Percentiles rank a stretch among this genome's conserved stretches.
Evolutionary conservation across 2,888 invertebrate genomes (phyloP).

Genomic region (Perizoma flavofasciatum): DNA sequence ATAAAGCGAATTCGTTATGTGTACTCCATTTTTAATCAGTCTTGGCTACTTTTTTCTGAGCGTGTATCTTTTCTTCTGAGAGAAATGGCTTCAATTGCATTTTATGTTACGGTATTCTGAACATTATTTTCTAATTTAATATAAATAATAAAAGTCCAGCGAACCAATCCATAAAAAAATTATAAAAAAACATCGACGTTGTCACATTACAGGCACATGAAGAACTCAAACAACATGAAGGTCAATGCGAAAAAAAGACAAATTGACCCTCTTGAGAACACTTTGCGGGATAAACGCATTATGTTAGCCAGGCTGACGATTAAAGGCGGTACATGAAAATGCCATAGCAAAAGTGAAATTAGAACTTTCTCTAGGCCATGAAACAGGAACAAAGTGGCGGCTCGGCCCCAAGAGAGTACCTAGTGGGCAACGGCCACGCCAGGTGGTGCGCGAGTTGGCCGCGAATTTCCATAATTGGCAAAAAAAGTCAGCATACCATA

Average conservation of each 20-base stretch:
- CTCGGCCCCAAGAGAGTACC: slow-evolving; percentile 38
- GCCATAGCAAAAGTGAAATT: slow-evolving; percentile 58
- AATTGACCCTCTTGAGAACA: slow-evolving; percentile 15
- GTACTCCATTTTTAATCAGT: slow-evolving; percentile 31
- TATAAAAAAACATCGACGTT: too few relatives aligned
- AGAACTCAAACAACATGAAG: too few relatives aligned
- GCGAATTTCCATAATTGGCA: slow-evolving; percentile 72
- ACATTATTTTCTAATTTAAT: slow-evolving; percentile 27
- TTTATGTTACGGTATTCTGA: slow-evolving; percentile 24
- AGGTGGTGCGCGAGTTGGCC: slow-evolving; percentile 63
- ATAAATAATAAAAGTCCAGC: slow-evolving; percentile 38
- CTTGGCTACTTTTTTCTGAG: slow-evolving; percentile 19
- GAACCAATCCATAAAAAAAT: slow-evolving; percentile 51
- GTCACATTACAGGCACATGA: too few relatives aligned
- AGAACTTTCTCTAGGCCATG: slow-evolving; percentile 57
- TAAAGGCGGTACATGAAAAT: slow-evolving; percentile 25
- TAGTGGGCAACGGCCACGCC: slow-evolving; percentile 46
- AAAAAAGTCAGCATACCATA: slow-evolving; percentile 67
- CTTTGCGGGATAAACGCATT: slow-evolving; percentile 16
- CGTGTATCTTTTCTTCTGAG: slow-evolving; percentile 12
- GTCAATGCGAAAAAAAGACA: neutral
- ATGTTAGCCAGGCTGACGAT: slow-evolving; percentile 20
- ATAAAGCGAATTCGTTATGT: slow-evolving; percentile 27
- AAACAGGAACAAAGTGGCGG: slow-evolving; percentile 55
- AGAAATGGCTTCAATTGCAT: slow-evolving; percentile 29